phyloP scores from a whole-genome alignment of 2,888 invertebrate species.

The Argyra leucocephala region DNA sequence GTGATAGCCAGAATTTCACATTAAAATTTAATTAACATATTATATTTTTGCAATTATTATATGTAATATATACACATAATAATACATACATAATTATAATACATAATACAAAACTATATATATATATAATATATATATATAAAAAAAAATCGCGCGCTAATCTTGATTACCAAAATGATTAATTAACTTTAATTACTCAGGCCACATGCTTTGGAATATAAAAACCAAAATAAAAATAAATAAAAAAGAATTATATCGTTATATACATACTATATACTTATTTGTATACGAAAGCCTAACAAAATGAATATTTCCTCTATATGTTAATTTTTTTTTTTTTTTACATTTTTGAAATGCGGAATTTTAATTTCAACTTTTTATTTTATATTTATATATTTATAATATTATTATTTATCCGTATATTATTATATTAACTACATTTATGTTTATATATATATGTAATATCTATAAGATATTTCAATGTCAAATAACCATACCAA shows the following conservation, averaged over 20 bases:
- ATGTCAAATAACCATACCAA: conserved; percentile 1
- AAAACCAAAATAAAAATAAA: not conserved
- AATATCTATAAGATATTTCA: not conserved
- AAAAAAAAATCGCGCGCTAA: conserved; percentile 1
- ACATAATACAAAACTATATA: too few species aligned
- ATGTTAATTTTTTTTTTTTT: not conserved
- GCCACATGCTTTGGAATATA: not conserved
- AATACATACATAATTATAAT: too few species aligned
- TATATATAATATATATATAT: too few species aligned
- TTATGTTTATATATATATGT: not conserved
- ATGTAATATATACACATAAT: too few species aligned
- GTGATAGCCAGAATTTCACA: too few species aligned
- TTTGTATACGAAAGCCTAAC: not conserved
- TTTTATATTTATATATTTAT: not conserved
- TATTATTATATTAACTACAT: not conserved
- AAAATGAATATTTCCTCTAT: conserved; percentile 1
- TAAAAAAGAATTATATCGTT: not conserved
- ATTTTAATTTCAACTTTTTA: not conserved
- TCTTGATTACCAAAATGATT: conserved; percentile 6
- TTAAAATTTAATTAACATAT: too few species aligned
- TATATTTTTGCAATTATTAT: too few species aligned
- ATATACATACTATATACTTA: not conserved
- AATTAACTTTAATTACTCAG: conserved; percentile 6
- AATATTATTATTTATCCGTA: not conserved
- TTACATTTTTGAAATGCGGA: not conserved